Conservation (phyloP, 2,888 invertebrate genomes). For the Dicyrtomina minuta region DNA sequence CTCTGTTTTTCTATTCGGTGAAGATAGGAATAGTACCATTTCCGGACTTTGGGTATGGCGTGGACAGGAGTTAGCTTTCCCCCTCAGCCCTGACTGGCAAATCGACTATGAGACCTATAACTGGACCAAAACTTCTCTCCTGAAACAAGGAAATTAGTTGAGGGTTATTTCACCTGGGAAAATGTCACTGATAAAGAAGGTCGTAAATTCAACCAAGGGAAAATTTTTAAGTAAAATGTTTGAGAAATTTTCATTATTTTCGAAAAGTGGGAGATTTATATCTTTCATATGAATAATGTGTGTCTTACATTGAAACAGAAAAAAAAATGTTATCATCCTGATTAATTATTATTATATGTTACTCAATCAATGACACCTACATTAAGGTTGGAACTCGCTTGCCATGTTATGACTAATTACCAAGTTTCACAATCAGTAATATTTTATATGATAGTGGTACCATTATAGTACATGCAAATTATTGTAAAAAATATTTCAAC, state of each 20-base stretch:
- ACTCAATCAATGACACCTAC: too few species aligned
- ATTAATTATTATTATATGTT: too few species aligned
- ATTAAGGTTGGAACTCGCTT: too few species aligned
- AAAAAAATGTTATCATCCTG: too few species aligned
- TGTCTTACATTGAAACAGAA: constrained; percentile 5
- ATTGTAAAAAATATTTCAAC: too few species aligned
- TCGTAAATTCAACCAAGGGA: constrained; percentile 96
- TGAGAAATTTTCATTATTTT: neutral
- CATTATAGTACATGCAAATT: too few species aligned
- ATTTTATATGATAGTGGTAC: too few species aligned
- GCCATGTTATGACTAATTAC: too few species aligned
- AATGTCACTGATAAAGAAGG: constrained; percentile 80
- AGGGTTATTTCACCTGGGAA: constrained; percentile 91
- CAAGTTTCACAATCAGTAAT: too few species aligned
- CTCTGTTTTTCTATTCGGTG: constrained; percentile 89
- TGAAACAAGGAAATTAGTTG: constrained; percentile 81
- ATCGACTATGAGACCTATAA: constrained; percentile 94
- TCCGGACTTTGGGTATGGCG: constrained; percentile 98
- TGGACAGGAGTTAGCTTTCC: constrained; percentile 89
- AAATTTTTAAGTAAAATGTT: constrained; percentile 87
- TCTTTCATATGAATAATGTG: neutral
- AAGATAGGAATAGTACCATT: constrained; percentile 86
- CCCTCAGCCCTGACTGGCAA: constrained; percentile 89
- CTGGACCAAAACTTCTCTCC: constrained; percentile 86
- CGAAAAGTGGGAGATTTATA: neutral